A percentile compares a stretch with the other conserved stretches of the same genome.
These are phyloP conservation scores for Rhagoletis pomonella DNA, from an alignment of 1,140 invertebrate species.

Conservation along the genomic window DNA sequence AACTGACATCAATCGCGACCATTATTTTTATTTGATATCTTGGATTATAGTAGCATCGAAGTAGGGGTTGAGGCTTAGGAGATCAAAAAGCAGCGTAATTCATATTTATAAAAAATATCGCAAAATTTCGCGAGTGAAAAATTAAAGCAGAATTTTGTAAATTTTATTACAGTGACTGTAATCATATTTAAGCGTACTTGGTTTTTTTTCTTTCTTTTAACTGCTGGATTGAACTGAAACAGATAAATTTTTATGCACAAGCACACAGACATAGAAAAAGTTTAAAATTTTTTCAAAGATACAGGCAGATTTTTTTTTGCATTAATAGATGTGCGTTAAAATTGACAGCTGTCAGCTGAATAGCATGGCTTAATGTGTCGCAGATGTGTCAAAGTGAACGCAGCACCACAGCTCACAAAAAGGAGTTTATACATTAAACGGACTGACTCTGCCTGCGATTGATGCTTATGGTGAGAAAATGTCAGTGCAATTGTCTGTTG, in stretches of 20 bases:
- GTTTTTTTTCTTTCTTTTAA: background rate
- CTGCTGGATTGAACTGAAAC: background rate
- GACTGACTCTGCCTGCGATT: background rate
- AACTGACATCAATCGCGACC: no score
- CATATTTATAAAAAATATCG: background rate
- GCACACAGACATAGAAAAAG: background rate
- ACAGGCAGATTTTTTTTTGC: background rate
- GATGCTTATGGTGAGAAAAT: slow-evolving; percentile 5
- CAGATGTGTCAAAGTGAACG: slow-evolving; percentile 32
- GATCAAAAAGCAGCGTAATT: no score
- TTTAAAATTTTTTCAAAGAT: background rate
- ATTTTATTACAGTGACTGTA: background rate
- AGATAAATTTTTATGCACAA: background rate
- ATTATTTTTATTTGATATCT: no score
- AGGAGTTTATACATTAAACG: background rate
- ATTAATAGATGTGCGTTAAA: slow-evolving; percentile 4
- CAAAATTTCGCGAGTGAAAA: background rate
- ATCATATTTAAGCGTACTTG: background rate
- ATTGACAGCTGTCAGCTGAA: slow-evolving; percentile 41
- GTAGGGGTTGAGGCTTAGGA: no score
- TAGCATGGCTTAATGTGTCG: slow-evolving; percentile 46
- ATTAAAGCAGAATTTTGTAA: background rate
- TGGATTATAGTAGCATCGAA: no score
- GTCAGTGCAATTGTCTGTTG: slow-evolving; percentile 11
- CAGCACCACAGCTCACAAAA: background rate